A percentile compares a stretch with the other conserved stretches of the same genome.
Evolutionary conservation across 2,888 invertebrate species (phyloP).

Genomic region (Coecobrya sp.): DNA sequence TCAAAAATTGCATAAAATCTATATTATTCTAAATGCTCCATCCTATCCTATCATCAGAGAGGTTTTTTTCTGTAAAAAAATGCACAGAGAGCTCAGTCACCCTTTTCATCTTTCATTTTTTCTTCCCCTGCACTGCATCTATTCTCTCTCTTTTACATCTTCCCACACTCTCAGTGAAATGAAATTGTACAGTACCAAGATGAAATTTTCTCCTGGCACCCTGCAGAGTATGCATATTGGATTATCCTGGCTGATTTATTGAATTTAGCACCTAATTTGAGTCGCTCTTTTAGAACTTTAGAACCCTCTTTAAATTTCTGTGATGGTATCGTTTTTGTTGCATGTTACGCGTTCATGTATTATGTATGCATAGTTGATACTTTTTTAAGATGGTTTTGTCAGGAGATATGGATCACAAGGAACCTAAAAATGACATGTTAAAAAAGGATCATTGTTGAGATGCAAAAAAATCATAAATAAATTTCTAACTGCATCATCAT

Average conservation of each 20-base stretch:
- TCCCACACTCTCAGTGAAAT: constrained; percentile 33
- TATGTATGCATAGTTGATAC: neutral
- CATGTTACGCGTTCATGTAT: neutral
- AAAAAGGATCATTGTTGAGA: neutral
- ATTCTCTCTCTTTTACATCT: constrained; percentile 32
- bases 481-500: constrained; percentile 18
- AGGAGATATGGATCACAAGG: constrained; percentile 11
- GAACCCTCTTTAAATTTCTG: neutral
- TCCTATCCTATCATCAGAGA: neutral
- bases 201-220: constrained; percentile 44
- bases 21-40: neutral
- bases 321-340: neutral
- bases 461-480: neutral
- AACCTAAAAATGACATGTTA: neutral
- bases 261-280: constrained; percentile 67
- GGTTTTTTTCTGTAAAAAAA: neutral
- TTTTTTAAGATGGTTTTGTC: neutral
- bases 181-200: neutral
- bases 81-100: constrained; percentile 29
- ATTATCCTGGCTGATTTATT: constrained; percentile 73
- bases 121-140: neutral
- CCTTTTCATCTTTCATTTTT: constrained; percentile 22
- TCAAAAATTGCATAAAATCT: neutral
- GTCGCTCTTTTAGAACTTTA: constrained; percentile 11
- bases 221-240: constrained; percentile 75